Percentiles rank a stretch among this genome's conserved stretches.
phyloP scores from a whole-genome alignment of 2,888 invertebrate genomes.

The Rhagium mordax region DNA sequence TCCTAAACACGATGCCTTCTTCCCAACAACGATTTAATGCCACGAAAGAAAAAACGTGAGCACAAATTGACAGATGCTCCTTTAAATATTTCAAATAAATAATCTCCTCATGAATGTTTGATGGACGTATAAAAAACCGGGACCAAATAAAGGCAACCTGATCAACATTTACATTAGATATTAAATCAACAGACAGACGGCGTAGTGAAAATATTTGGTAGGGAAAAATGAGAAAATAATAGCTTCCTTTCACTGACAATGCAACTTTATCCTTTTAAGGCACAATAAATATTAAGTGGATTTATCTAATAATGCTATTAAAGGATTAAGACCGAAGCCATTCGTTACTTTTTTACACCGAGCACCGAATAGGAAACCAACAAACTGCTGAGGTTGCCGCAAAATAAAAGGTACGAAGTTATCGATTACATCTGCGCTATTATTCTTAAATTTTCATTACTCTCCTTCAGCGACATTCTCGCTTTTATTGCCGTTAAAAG shows the following conservation, averaged over 20 bases:
- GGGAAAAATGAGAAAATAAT: constrained; percentile 27
- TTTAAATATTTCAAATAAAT: constrained; percentile 25
- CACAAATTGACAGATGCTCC: constrained; percentile 26
- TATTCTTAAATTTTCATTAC: constrained; percentile 7
- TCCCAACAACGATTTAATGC: neutral
- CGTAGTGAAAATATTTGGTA: constrained; percentile 17
- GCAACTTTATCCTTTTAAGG: constrained; percentile 23
- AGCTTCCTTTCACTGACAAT: constrained; percentile 26
- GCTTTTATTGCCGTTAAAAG: neutral
- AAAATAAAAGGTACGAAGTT: constrained; percentile 7
- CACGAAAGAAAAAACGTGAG: constrained; percentile 3
- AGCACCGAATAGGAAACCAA: neutral
- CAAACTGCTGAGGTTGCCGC: constrained; percentile 25
- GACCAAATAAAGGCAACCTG: neutral
- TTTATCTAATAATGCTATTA: constrained; percentile 55
- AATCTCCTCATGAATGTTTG: constrained; percentile 25
- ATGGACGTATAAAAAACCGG: constrained; percentile 5
- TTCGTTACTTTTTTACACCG: constrained; percentile 33
- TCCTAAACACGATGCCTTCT: neutral
- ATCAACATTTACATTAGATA: constrained; percentile 29
- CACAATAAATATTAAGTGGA: constrained; percentile 39
- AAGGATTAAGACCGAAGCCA: constrained; percentile 53
- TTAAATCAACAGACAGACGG: constrained; percentile 25
- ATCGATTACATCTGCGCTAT: constrained; percentile 21
- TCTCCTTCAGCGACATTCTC: neutral